Percentiles rank a stretch among this genome's conserved stretches.
Evolutionary conservation across 2,113 vertebrate species (phyloP).

Genomic region (Chiloscyllium plagiosum): DNA sequence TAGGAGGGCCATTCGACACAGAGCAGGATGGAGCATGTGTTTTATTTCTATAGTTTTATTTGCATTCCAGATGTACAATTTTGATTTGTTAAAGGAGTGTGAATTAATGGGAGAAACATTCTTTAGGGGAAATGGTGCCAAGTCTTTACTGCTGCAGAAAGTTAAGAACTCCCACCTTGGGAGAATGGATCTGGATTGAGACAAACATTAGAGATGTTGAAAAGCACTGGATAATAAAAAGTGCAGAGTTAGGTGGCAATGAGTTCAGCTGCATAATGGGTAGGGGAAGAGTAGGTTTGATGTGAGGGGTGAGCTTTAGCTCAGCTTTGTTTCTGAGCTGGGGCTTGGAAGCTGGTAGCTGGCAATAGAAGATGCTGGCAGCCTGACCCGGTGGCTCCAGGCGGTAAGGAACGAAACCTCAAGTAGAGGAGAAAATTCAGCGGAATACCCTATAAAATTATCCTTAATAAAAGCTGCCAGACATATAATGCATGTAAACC

Average conservation of each 20-base stretch:
- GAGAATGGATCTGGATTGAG: not conserved
- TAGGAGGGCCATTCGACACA: not conserved
- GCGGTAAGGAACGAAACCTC: not conserved
- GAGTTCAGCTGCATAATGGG: not conserved
- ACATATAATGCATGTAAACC: not conserved
- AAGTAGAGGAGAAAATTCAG: not conserved
- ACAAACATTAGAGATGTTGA: not conserved
- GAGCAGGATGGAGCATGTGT: not conserved
- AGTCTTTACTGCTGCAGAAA: not conserved
- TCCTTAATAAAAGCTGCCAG: not conserved
- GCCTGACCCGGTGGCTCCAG: not conserved
- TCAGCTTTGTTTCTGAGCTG: not conserved
- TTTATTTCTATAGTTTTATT: not conserved
- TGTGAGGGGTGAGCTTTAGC: not conserved
- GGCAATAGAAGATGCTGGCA: not conserved
- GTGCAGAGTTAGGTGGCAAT: too few species aligned
- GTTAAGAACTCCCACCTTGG: not conserved
- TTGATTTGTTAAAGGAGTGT: constrained; percentile 22
- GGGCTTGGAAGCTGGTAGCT: not conserved
- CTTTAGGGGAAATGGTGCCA: not conserved
- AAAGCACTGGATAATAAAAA: not conserved
- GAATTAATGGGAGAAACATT: constrained; percentile 28
- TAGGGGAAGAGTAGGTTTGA: not conserved
- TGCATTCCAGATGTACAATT: not conserved
- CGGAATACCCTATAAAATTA: not conserved